A percentile compares a stretch with the other conserved stretches of the same genome.
These are phyloP conservation scores for Meta bourneti DNA, from an alignment of 2,888 invertebrate genomes.

Conservation along the genomic window DNA sequence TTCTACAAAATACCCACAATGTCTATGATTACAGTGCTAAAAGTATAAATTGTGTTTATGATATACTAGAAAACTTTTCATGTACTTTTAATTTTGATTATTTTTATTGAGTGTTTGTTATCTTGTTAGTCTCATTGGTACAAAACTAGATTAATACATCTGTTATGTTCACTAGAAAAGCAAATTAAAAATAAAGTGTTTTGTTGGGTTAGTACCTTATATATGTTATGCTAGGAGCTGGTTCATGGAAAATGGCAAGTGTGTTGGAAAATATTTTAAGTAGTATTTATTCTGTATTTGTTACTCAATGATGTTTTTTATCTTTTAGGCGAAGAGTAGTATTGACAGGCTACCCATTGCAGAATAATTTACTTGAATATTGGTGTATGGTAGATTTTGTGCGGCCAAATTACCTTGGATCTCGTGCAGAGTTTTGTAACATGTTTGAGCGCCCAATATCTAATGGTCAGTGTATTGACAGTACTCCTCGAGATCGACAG, in stretches of 20 bases:
- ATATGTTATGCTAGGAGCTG: too few relatives aligned
- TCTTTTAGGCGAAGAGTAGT: conserved; percentile 87
- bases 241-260: too few relatives aligned
- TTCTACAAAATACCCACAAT: too few relatives aligned
- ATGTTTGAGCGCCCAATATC: conserved; percentile 99
- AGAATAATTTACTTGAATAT: conserved; percentile 96
- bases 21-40: too few relatives aligned
- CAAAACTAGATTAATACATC: neutral
- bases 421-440: conserved; percentile 97
- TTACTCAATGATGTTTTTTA: neutral
- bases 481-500: conserved; percentile 94
- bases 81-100: too few relatives aligned
- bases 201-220: too few relatives aligned
- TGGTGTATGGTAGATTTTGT: conserved; percentile 99
- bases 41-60: too few relatives aligned
- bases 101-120: too few relatives aligned
- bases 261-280: too few relatives aligned
- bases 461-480: conserved; percentile 98
- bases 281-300: too few relatives aligned
- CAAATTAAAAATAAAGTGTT: neutral
- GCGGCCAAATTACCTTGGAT: conserved; percentile 97
- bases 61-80: too few relatives aligned
- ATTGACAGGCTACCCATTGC: conserved; percentile 97
- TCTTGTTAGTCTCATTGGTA: too few relatives aligned
- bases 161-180: neutral